Evolutionary conservation across 2,888 invertebrate genomes (phyloP), one percentile per base, ranked within the genome.

Genomic region (Linyphia triangularis): DNA sequence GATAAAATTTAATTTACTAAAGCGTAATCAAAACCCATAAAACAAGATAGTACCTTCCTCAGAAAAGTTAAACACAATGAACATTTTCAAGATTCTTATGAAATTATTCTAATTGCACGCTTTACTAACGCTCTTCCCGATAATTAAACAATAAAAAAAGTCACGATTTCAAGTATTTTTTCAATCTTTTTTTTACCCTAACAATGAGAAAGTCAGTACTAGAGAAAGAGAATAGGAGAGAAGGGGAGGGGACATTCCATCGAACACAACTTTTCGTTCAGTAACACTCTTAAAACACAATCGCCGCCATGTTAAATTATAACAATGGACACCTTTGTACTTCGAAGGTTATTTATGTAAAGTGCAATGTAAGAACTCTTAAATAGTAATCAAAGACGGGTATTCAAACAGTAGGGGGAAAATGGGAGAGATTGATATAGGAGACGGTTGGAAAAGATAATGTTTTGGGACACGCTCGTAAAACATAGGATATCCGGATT

Each of bases 401-500:
- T 28, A 63, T 22, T 33, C n/a, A 75, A 7, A 16, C 40, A 30
- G 40, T 19, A 37, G 19, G 40, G 63, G 37, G 24, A 24, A 69
- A 13, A 75, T 13, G 59, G 51, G 19, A 10, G 9, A 30, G 59
- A 75, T 28, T 22, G 67, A 33, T 70, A 70, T 24, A 40, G 43
- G 26, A 43, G 33, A 9, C 40, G 28, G 33, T 73, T 57, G 63
- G 22, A 51, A 61, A 51, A 51, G 65, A 67, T 59, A 81, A 69
- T 82, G 72, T 82, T 70, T 51, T 61, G 19, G 40, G 22, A n/a
- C 16, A 13, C 40, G 37, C 72, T 63, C 61, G 40, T 82, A 82
- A 82, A 82, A 72, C 37, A 82, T 82, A 72, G 72, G 28, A 72
- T 82, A 82, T 82, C 72, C 82, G 82, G 82, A 82, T 82, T 82